Base-by-base conservation (phyloP, 2,797 vertebrate species). In the Bradypus variegatus region DNA sequence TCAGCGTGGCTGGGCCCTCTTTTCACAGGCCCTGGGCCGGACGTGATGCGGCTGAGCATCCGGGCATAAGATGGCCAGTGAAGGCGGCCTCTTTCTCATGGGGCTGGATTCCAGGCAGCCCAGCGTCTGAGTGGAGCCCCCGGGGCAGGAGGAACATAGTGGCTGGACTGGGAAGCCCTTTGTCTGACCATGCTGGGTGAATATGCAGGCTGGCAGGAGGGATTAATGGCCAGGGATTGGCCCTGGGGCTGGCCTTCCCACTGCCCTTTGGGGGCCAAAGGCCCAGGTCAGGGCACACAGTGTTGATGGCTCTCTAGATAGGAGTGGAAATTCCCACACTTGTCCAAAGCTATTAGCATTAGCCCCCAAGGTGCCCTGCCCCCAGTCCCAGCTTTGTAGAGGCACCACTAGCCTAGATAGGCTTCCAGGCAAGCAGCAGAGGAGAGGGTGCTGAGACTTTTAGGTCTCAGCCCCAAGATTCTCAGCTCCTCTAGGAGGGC, bases 21-120 rank as follows among this genome's bases (percentile, higher is more conserved):
- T 99, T 99, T 99, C 98, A 99, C 98, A 97, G 98, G 98, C 98
- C 98, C 97, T 99, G 99, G 99, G 98, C 99, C 98, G 98, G 99
- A 99, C 98, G 98, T 99, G 99, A 99, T 99, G 98, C 97, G 98
- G 98, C 98, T 99, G 98, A 98, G 99, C 98, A 98, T 98, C 97
- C 97, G 97, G 97, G 97, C 97, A 97, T 97, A 99, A 99, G 99
- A 99, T 98, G 98, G 98, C 98, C 97, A 98, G 97, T 91, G 95
- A 95, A 95, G 95, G 95, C 91, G 96, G 97, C 97, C 95, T 67
- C 97, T 98, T 98, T 98, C 98, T 98, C 98, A 98, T 98, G 97
- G 97, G 96, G 97, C 97, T 97, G 97, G 97, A 97, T 98, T 98
- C 98, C 98, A 99, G 99, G 98, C 99, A 53, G 94, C 96, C 96